Conservation (phyloP, 1,140 invertebrate genomes). For the Drosophila auraria region DNA sequence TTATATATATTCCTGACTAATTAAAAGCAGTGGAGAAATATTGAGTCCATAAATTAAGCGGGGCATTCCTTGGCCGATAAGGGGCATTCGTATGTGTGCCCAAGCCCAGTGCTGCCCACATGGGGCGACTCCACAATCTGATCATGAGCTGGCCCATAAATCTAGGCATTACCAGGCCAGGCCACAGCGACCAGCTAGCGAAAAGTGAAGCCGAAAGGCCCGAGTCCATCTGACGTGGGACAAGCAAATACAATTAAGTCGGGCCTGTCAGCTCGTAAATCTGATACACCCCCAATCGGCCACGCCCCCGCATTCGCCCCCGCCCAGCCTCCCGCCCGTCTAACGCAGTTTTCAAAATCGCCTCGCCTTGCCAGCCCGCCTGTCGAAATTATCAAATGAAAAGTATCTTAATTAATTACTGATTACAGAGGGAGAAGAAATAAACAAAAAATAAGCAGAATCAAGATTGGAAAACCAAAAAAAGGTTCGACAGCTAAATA, state of each 20-base stretch:
- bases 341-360: slow-evolving; percentile 26
- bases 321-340: slow-evolving; percentile 31
- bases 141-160: slow-evolving; percentile 48
- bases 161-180: slow-evolving; percentile 50
- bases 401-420: slow-evolving; percentile 83
- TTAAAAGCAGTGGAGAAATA: slow-evolving; percentile 75
- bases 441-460: slow-evolving; percentile 39
- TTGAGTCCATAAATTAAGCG: slow-evolving; percentile 67
- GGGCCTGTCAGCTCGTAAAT: slow-evolving; percentile 70
- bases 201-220: slow-evolving; percentile 29
- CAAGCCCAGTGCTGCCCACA: slow-evolving; percentile 26
- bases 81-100: slow-evolving; percentile 1
- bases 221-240: slow-evolving; percentile 64
- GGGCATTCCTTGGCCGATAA: slow-evolving; percentile 27
- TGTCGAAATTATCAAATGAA: slow-evolving; percentile 72
- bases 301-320: slow-evolving; percentile 20
- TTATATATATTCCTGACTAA: slow-evolving; percentile 65
- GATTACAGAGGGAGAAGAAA: slow-evolving; percentile 48
- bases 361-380: slow-evolving; percentile 15
- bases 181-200: slow-evolving; percentile 24
- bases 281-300: slow-evolving; percentile 48
- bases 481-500: neutral
- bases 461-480: slow-evolving; percentile 17
- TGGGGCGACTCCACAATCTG: slow-evolving; percentile 32
- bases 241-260: slow-evolving; percentile 80